Evolutionary conservation across 2,888 invertebrate species (phyloP).

Genomic region (Pterobdella sp.): DNA sequence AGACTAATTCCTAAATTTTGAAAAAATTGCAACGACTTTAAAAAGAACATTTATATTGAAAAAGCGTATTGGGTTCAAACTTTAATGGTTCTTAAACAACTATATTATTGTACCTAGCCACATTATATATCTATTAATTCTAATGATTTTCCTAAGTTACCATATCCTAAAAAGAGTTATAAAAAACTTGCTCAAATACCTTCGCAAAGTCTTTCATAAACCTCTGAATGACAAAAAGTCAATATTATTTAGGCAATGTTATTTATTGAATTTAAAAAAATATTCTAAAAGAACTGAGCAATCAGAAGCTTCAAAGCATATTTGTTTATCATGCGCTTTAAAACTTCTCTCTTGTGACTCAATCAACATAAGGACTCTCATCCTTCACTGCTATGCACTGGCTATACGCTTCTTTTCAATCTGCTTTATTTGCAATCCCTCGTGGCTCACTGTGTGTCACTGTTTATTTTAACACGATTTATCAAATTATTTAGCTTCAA

Average conservation of each 20-base stretch:
- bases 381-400: background rate
- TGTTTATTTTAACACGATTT: background rate
- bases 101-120: background rate
- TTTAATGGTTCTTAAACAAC: background rate
- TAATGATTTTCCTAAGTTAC: background rate
- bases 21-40: background rate
- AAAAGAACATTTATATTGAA: background rate
- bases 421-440: background rate
- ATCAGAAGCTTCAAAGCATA: too few relatives aligned
- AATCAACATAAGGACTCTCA: background rate
- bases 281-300: background rate
- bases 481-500: too few relatives aligned
- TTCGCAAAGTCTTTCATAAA: background rate
- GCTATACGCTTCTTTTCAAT: background rate
- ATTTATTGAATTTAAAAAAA: background rate
- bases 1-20: too few relatives aligned
- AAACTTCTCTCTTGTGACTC: background rate
- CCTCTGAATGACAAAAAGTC: background rate
- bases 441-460: background rate
- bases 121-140: background rate
- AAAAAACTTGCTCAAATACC: too few relatives aligned
- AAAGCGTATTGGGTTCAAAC: background rate
- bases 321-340: background rate
- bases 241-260: background rate
- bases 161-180: too few relatives aligned